A percentile compares a stretch with the other conserved stretches of the same genome.
Evolutionary conservation across 2,113 vertebrate genomes (phyloP).

Genomic region (Rutilus rutilus): DNA sequence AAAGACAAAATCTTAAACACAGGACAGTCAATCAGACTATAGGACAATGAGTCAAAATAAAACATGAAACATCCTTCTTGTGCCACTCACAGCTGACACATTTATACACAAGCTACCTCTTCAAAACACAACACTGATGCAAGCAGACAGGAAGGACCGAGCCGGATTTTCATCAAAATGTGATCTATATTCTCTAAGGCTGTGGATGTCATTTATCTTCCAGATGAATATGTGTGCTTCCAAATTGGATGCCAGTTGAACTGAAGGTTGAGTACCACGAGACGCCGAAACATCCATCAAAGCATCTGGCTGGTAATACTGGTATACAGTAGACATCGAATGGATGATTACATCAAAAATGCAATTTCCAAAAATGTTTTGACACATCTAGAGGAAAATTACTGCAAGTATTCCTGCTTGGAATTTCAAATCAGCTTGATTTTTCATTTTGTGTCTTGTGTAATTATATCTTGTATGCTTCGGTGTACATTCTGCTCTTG

Average conservation of each 20-base stretch:
- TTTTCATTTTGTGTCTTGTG: neutral
- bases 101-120: neutral
- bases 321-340: constrained; percentile 16
- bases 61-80: neutral
- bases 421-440: neutral
- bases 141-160: constrained; percentile 3
- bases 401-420: neutral
- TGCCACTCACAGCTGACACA: constrained; percentile 6
- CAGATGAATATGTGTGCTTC: constrained; percentile 39
- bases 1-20: neutral
- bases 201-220: constrained; percentile 37
- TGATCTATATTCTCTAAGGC: constrained; percentile 24
- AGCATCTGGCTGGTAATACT: constrained; percentile 12
- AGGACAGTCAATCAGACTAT: neutral
- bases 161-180: constrained; percentile 6
- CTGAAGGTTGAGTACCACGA: neutral
- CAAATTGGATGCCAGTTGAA: constrained; percentile 24
- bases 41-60: neutral
- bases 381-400: constrained; percentile 19
- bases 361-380: constrained; percentile 24
- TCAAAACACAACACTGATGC: constrained; percentile 1
- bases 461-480: neutral
- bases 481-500: neutral
- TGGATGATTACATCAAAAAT: constrained; percentile 31
- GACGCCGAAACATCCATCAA: constrained; percentile 29